Conservation (phyloP, 2,888 invertebrate genomes). For the Lissocephala sabroskyi region DNA sequence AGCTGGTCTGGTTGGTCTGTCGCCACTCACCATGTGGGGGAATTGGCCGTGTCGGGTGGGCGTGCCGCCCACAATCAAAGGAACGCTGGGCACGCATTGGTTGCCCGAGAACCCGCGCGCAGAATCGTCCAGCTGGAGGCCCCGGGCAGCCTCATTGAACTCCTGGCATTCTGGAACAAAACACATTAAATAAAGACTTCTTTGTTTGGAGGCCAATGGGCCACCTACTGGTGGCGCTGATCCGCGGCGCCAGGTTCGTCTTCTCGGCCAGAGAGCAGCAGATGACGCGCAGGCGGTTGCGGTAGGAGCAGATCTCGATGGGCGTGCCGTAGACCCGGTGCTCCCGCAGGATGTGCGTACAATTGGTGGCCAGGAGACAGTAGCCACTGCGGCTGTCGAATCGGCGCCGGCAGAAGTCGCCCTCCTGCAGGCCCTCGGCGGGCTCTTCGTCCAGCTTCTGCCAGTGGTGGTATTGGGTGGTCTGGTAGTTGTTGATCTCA, state of each 20-base stretch:
- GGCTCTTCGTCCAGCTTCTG: too few relatives aligned
- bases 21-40: conserved; percentile 75
- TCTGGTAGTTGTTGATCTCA: conserved; percentile 42
- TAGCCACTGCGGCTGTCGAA: conserved; percentile 70
- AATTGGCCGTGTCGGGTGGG: conserved; percentile 74
- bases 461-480: conserved; percentile 39
- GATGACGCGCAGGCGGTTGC: conserved; percentile 69
- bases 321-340: conserved; percentile 62
- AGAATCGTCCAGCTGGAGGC: conserved; percentile 39
- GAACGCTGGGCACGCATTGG: conserved; percentile 69
- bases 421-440: conserved; percentile 41
- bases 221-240: conserved; percentile 66
- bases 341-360: conserved; percentile 66
- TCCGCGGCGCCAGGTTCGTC: conserved; percentile 50
- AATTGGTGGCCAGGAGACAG: conserved; percentile 66
- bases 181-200: too few relatives aligned
- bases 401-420: conserved; percentile 67
- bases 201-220: neutral
- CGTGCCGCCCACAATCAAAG: conserved; percentile 75
- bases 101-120: conserved; percentile 54
- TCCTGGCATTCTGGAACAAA: conserved; percentile 75
- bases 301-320: conserved; percentile 65
- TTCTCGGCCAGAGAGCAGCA: conserved; percentile 69
- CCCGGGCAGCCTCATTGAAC: conserved; percentile 70
- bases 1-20: neutral